Base-by-base conservation (phyloP, 2,797 vertebrate species). In the Centroberyx gerrardi region DNA sequence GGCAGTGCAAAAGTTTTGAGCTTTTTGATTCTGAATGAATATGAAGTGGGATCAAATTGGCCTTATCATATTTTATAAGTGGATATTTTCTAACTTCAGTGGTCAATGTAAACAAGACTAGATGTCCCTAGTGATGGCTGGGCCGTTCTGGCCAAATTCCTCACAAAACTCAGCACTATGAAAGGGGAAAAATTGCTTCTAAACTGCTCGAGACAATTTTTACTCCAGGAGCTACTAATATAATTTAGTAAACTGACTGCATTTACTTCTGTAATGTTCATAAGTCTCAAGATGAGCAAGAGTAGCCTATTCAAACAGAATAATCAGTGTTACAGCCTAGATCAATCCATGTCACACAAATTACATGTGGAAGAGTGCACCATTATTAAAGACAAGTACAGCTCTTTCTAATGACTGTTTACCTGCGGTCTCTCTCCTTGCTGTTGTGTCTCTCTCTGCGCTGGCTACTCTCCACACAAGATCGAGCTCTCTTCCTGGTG, bases 391-490 rank as follows among this genome's bases (percentile, higher is more conserved):
- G n/a, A 61, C 5, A 52, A 8, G 13, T 55, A 53, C 9, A 27
- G 42, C 33, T 36, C 9, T 38, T 27, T 13, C 31, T 33, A 8
- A 12, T 18, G 31, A 27, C 44, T 42, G 69, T 86, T 86, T 84
- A 94, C 95, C 95, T 94, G 86, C 93, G 94, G 22, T 94, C 93
- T 76, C 92, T 90, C 81, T 95, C 95, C 68, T 83, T 93, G 2
- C 18, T 95, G 90, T 99, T 99, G 86, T 98, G 97, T 48, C 89
- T 95, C 74, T 98, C 97, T 69, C 93, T 93, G 3, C 96, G 95
- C 85, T 96, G 95, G 18, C 88, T 90, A 2, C 76, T 46, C 4
- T 96, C 92, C 5, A 81, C 0, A 22, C 29, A 42, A 5, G 67
- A 1, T 83, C 75, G 76, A 77, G 90, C 1, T 62, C 54, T 76